Evolutionary conservation across 2,797 vertebrate genomes (phyloP).

Genomic region (Clangula hyemalis): DNA sequence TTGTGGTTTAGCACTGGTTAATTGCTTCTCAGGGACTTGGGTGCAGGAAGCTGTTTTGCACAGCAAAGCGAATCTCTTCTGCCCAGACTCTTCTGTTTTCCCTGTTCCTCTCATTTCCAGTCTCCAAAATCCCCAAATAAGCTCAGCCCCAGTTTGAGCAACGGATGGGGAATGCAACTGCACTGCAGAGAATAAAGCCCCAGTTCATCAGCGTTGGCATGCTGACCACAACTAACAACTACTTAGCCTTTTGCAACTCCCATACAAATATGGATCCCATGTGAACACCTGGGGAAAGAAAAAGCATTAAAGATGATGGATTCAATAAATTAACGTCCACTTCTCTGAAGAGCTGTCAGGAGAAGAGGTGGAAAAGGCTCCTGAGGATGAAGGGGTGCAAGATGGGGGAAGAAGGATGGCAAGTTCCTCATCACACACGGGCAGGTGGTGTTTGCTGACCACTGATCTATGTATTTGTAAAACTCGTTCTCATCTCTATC

Average conservation of each 20-base stretch:
- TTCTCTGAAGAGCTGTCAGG: background rate
- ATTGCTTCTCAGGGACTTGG: background rate
- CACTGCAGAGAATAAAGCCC: background rate
- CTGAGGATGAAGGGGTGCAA: background rate
- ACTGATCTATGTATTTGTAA: background rate
- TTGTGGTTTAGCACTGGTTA: background rate
- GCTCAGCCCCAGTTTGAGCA: background rate
- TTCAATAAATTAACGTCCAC: background rate
- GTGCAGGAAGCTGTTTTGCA: background rate
- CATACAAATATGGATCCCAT: rapidly evolving
- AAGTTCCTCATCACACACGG: rapidly evolving
- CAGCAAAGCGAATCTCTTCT: background rate
- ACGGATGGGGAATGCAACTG: background rate
- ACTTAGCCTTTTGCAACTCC: background rate
- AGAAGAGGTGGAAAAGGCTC: background rate
- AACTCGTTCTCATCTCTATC: background rate
- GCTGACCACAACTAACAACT: background rate
- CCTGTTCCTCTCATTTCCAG: background rate
- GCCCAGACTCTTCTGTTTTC: background rate
- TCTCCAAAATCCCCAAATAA: background rate
- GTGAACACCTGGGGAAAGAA: background rate
- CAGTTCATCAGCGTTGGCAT: rapidly evolving
- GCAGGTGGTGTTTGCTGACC: background rate
- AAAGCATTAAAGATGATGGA: background rate
- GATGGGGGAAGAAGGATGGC: background rate